A percentile compares a stretch with the other conserved stretches of the same genome.
Conservation (phyloP, 2,888 invertebrate species). For the Tachina fera region DNA sequence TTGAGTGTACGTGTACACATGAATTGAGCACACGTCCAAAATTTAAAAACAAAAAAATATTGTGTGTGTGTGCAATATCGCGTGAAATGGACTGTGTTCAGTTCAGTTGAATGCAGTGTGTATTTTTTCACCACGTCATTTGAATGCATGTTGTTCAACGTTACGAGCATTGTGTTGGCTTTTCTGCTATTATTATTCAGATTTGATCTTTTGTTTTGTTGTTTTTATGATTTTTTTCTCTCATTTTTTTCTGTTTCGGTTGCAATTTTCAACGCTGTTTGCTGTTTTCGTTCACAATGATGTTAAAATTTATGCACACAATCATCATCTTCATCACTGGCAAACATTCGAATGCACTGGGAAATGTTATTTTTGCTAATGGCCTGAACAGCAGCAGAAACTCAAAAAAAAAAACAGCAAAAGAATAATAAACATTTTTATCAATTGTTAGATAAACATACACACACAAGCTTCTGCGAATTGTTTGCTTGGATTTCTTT, state of each 20-base stretch:
- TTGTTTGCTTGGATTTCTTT: constrained; percentile 35
- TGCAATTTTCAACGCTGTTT: constrained; percentile 1
- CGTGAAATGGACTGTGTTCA: constrained; percentile 53
- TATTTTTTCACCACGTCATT: constrained; percentile 53
- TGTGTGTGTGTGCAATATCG: constrained; percentile 56
- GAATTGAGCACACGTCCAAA: constrained; percentile 59
- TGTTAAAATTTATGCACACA: constrained; percentile 45
- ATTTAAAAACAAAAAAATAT: constrained; percentile 6
- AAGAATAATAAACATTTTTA: constrained; percentile 46
- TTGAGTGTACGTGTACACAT: constrained; percentile 38
- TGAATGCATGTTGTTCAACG: constrained; percentile 40
- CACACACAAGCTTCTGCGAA: constrained; percentile 17
- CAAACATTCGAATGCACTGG: constrained; percentile 3
- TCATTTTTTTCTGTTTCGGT: constrained; percentile 19
- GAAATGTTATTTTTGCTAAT: constrained; percentile 58
- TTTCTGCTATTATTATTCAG: constrained; percentile 42
- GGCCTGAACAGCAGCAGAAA: constrained; percentile 46
- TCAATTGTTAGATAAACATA: constrained; percentile 39
- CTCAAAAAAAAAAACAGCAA: constrained; percentile 24
- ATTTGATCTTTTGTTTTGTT: constrained; percentile 50
- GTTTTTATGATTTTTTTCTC: background rate
- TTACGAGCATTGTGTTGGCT: constrained; percentile 1
- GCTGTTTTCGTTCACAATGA: constrained; percentile 5
- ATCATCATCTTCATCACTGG: constrained; percentile 25
- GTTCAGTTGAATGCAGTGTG: constrained; percentile 46